A percentile compares a stretch with the other conserved stretches of the same genome.
Evolutionary conservation across 2,888 invertebrate genomes (phyloP).

Genomic region (Geotrupes spiniger): DNA sequence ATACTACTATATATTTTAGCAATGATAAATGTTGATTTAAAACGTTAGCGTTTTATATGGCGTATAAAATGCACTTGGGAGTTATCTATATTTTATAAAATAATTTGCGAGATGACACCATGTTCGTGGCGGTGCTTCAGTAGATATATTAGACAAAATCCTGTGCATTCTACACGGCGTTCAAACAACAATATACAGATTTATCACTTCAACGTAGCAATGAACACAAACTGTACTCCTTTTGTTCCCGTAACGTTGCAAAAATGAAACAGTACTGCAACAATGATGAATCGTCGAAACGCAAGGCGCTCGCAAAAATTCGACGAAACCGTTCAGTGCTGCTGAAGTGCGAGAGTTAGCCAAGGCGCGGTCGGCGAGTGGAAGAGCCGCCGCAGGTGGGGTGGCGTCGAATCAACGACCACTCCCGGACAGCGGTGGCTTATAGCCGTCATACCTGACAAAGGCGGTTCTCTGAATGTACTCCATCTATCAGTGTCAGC

Average conservation of each 20-base stretch:
- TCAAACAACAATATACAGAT: too few species aligned
- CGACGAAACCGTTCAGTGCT: conserved; percentile 32
- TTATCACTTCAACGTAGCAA: background rate
- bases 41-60: too few species aligned
- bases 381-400: conserved; percentile 19
- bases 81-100: too few species aligned
- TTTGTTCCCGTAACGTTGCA: conserved; percentile 19
- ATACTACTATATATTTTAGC: too few species aligned
- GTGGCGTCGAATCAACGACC: conserved; percentile 21
- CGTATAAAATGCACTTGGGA: too few species aligned
- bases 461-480: conserved; percentile 33
- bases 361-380: conserved; percentile 25
- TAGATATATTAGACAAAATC: too few species aligned
- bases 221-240: background rate
- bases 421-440: conserved; percentile 22
- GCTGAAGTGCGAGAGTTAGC: conserved; percentile 22
- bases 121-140: too few species aligned
- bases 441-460: conserved; percentile 36
- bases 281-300: conserved; percentile 37
- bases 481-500: conserved; percentile 45
- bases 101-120: too few species aligned
- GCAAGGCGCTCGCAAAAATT: conserved; percentile 30
- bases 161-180: too few species aligned
- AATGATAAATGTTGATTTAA: too few species aligned
- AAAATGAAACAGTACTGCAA: conserved; percentile 36